Evolutionary conservation across 2,113 vertebrate species (phyloP).

Genomic region (Australoheros scitulus): DNA sequence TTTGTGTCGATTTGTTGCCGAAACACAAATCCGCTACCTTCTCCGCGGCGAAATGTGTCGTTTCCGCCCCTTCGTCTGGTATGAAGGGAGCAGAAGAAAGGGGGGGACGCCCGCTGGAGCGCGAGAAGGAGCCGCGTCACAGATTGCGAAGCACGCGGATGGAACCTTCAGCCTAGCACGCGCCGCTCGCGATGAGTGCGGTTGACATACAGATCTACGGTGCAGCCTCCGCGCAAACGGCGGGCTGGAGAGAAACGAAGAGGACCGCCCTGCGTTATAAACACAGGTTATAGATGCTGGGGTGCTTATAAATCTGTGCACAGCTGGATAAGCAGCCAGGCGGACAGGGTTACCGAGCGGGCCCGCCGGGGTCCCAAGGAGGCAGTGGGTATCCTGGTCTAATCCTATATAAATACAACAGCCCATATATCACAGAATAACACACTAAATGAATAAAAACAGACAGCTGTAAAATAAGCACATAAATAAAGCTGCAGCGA

Average conservation of each 20-base stretch:
- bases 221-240: background rate
- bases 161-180: fast-evolving
- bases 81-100: background rate
- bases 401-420: background rate
- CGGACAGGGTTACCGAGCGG: background rate
- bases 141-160: constrained; percentile 24
- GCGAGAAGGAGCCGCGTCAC: background rate
- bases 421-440: background rate
- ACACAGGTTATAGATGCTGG: background rate
- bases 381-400: background rate
- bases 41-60: constrained; percentile 34
- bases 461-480: background rate
- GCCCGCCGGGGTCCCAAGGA: background rate
- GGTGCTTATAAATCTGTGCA: background rate
- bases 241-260: background rate
- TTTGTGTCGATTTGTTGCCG: constrained; percentile 25
- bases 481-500: background rate
- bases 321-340: background rate
- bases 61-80: constrained; percentile 69
- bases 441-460: background rate
- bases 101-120: background rate
- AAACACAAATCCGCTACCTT: constrained; percentile 32
- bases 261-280: background rate
- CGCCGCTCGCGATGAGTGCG: fast-evolving
- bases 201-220: constrained; percentile 27